phyloP scores from a whole-genome alignment of 2,888 invertebrate species.

The Acleris laterana region DNA sequence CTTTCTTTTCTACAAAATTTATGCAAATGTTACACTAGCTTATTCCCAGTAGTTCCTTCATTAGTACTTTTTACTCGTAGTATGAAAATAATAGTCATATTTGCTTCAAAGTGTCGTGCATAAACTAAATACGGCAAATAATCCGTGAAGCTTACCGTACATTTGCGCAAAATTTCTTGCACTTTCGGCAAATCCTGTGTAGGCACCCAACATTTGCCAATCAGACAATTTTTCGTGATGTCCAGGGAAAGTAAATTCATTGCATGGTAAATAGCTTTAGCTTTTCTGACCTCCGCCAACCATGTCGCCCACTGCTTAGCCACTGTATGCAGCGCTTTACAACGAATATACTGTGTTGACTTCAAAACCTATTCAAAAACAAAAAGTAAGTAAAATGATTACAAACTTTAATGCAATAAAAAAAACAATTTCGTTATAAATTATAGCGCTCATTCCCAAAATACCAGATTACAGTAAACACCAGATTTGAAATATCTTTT shows the following conservation, averaged over 20 bases:
- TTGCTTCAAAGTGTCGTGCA: too few species aligned
- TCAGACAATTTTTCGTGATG: conserved; percentile 91
- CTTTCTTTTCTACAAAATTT: too few species aligned
- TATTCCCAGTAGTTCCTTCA: too few species aligned
- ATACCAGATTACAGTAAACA: too few species aligned
- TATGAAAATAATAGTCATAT: not conserved
- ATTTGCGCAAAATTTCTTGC: conserved; percentile 62
- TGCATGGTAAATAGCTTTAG: conserved; percentile 94
- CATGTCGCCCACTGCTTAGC: conserved; percentile 91
- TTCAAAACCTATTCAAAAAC: conserved; percentile 86
- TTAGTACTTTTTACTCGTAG: not conserved
- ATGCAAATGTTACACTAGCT: too few species aligned
- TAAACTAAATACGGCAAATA: too few species aligned
- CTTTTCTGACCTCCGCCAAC: conserved; percentile 93
- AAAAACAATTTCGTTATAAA: too few species aligned
- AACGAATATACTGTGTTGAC: conserved; percentile 93
- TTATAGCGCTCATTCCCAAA: too few species aligned
- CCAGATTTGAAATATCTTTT: too few species aligned
- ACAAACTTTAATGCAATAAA: too few species aligned
- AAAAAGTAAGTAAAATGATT: too few species aligned
- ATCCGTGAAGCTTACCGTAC: conserved; percentile 50
- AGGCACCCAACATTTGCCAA: conserved; percentile 93
- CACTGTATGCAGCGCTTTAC: conserved; percentile 91
- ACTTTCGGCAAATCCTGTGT: conserved; percentile 86
- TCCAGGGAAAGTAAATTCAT: conserved; percentile 93